A percentile compares a stretch with the other conserved stretches of the same genome.
Evolutionary conservation across 37 sponge, comb jelly and placozoan species (phyloP).

Genomic region (Tethya wilhelma): DNA sequence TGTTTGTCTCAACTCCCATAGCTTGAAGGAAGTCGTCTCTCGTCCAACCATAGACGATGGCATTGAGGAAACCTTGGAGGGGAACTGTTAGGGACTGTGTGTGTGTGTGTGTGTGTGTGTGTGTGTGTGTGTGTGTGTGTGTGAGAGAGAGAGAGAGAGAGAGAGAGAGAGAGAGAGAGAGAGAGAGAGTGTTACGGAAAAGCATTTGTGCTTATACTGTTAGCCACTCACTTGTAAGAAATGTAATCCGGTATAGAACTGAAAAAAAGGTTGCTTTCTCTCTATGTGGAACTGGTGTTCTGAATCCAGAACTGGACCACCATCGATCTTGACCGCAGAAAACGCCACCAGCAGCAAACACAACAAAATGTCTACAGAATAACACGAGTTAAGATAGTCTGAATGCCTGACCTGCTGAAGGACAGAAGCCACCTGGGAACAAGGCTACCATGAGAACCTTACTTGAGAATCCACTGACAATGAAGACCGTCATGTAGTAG

Average conservation of each 20-base stretch:
- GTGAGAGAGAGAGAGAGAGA: neutral
- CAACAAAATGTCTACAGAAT: neutral
- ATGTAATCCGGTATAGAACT: neutral
- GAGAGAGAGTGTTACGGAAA: neutral
- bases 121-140: neutral
- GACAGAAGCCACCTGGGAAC: neutral
- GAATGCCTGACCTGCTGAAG: neutral
- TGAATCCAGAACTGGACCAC: too few species aligned
- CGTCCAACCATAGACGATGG: constrained; percentile 70
- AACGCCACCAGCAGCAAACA: neutral
- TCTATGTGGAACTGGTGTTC: too few species aligned
- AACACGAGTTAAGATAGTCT: neutral
- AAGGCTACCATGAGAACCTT: too few species aligned
- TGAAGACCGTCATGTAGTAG: constrained; percentile 47
- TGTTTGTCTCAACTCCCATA: neutral
- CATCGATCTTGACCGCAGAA: neutral
- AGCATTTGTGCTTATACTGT: neutral
- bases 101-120: neutral
- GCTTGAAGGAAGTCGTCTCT: constrained; percentile 42
- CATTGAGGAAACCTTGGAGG: constrained; percentile 72
- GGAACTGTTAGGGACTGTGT: constrained; percentile 58
- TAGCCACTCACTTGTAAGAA: constrained; percentile 1
- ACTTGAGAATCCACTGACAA: constrained; percentile 37
- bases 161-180: neutral
- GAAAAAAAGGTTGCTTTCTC: too few species aligned